Conservation (phyloP, 2,797 vertebrate genomes). For the Scyliorhinus canicula region DNA sequence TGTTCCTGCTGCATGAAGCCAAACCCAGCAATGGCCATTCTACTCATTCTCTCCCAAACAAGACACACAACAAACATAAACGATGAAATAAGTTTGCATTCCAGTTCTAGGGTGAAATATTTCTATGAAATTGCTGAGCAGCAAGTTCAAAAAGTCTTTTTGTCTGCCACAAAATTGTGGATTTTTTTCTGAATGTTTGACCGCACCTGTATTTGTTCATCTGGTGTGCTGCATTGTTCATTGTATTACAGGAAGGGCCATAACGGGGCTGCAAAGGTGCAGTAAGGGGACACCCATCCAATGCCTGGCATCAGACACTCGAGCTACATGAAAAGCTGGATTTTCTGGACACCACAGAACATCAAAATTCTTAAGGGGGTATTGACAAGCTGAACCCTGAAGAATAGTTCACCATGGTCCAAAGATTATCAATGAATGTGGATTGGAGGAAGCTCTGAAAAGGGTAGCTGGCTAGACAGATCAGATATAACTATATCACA, state of each 20-base stretch:
- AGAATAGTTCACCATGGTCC: not conserved
- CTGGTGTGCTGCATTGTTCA: not conserved
- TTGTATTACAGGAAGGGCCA: not conserved
- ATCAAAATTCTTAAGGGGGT: not conserved
- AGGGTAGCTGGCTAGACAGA: not conserved
- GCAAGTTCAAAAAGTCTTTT: not conserved
- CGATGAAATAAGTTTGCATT: not conserved
- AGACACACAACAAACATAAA: not conserved
- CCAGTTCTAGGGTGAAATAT: not conserved
- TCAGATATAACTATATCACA: not conserved
- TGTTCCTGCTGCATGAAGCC: not conserved
- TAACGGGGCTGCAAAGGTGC: not conserved
- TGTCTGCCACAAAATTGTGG: not conserved
- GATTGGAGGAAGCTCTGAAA: not conserved
- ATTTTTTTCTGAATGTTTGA: not conserved
- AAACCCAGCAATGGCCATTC: not conserved
- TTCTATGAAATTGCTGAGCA: not conserved
- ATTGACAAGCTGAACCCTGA: not conserved
- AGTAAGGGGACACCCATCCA: not conserved
- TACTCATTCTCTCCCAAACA: not conserved
- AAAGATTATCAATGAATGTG: not conserved
- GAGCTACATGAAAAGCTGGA: not conserved
- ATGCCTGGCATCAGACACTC: not conserved
- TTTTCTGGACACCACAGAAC: not conserved
- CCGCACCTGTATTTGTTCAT: not conserved